Percentiles rank a stretch among this genome's conserved stretches.
Evolutionary conservation across 1,140 invertebrate genomes (phyloP).

Genomic region (Ceratitis capitata): DNA sequence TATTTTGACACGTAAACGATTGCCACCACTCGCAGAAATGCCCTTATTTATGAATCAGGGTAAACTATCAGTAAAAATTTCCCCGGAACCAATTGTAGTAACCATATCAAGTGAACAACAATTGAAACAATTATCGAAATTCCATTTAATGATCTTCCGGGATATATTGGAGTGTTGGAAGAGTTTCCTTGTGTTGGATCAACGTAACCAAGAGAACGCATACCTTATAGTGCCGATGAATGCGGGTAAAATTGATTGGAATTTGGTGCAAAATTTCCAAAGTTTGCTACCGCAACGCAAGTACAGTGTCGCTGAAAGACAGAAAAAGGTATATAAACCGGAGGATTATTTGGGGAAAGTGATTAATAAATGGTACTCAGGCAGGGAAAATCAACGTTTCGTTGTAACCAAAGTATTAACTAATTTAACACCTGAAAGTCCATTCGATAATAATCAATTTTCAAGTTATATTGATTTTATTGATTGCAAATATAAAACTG

Average conservation of each 20-base stretch:
- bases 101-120: slow-evolving; percentile 70
- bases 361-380: slow-evolving; percentile 87
- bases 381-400: slow-evolving; percentile 73
- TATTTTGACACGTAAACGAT: slow-evolving; percentile 69
- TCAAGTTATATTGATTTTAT: slow-evolving; percentile 86
- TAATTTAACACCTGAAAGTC: slow-evolving; percentile 79
- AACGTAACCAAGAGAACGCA: slow-evolving; percentile 71
- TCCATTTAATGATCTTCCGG: slow-evolving; percentile 75
- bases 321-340: slow-evolving; percentile 62
- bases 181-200: slow-evolving; percentile 78
- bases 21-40: slow-evolving; percentile 76
- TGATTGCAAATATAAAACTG: slow-evolving; percentile 75
- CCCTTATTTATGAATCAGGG: slow-evolving; percentile 88
- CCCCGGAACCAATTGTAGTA: slow-evolving; percentile 67
- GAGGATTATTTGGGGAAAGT: slow-evolving; percentile 77
- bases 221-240: slow-evolving; percentile 79
- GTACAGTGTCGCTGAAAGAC: slow-evolving; percentile 67
- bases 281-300: slow-evolving; percentile 39
- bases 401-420: slow-evolving; percentile 86
- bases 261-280: slow-evolving; percentile 66
- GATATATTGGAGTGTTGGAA: slow-evolving; percentile 80
- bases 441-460: slow-evolving; percentile 82
- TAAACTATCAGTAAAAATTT: slow-evolving; percentile 73
- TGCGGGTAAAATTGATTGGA: slow-evolving; percentile 73
- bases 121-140: slow-evolving; percentile 62